These are phyloP conservation scores for Drosophila insularis DNA, from an alignment of 1,140 invertebrate species.

Conservation along the genomic window DNA sequence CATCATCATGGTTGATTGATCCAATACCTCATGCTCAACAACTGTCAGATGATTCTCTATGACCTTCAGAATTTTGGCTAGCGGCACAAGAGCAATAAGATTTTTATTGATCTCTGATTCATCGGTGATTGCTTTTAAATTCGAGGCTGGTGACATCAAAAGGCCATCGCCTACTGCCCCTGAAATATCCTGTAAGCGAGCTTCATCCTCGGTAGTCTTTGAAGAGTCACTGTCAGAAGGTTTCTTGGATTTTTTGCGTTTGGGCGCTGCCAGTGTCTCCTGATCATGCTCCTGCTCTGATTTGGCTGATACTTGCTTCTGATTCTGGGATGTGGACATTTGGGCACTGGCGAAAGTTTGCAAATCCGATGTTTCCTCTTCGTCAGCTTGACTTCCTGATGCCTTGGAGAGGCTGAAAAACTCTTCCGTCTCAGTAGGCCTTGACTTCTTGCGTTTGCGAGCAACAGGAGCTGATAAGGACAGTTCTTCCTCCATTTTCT, in stretches of 20 bases:
- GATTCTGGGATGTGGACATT: slow-evolving; percentile 83
- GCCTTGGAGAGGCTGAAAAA: slow-evolving; percentile 84
- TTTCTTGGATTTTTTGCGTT: slow-evolving; percentile 78
- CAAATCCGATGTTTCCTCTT: slow-evolving; percentile 84
- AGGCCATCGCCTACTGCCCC: slow-evolving; percentile 84
- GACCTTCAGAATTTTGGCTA: slow-evolving; percentile 68
- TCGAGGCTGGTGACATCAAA: slow-evolving; percentile 44
- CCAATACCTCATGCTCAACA: slow-evolving; percentile 85
- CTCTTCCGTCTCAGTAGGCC: slow-evolving; percentile 83
- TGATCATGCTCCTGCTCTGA: slow-evolving; percentile 59
- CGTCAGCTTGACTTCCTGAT: slow-evolving; percentile 77
- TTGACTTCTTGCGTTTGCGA: slow-evolving; percentile 73
- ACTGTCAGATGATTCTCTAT: slow-evolving; percentile 83
- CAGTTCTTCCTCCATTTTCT: slow-evolving; percentile 76
- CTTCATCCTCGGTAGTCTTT: slow-evolving; percentile 80
- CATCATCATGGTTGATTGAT: slow-evolving; percentile 86
- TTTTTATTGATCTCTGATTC: slow-evolving; percentile 72
- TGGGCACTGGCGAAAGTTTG: slow-evolving; percentile 86
- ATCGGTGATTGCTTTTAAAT: slow-evolving; percentile 58
- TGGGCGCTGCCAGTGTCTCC: slow-evolving; percentile 70
- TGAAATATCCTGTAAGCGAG: slow-evolving; percentile 82
- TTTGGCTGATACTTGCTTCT: slow-evolving; percentile 45
- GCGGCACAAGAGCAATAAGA: slow-evolving; percentile 61
- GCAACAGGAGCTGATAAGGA: slow-evolving; percentile 59
- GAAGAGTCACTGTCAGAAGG: slow-evolving; percentile 75